Evolutionary conservation across 2,888 invertebrate genomes (phyloP), one percentile per base, ranked within the genome.

Genomic region (Dexiosoma caninum): DNA sequence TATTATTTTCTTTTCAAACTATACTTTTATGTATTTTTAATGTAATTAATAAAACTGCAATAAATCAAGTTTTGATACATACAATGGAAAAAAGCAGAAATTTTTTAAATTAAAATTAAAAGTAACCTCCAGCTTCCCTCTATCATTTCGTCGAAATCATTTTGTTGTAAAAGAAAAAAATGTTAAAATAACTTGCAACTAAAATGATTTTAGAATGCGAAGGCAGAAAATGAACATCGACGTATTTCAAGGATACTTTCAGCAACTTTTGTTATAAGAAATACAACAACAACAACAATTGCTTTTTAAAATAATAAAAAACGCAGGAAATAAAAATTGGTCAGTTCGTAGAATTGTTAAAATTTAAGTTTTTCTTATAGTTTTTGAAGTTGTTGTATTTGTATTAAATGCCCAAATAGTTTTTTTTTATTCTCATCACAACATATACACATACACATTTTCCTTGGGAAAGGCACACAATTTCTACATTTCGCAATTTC

Each of bases 241-340:
- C 57, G 55, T 57, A 57, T 76, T 49, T 70, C 46, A 71, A 71
- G 70, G 64, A 46, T 78, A 64, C 30, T 70, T 77, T n/a, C n/a
- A n/a, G n/a, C n/a, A n/a, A n/a, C n/a, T n/a, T 51, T 60, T 66
- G 57, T 49, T 66, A 19, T 12, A 37, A 44, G 27, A 27, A 27
- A 27, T 27, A 21, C 53, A 32, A 30, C 2, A 23, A 53, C 16
- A 30, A 49, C 9, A 40, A 60, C n/a, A n/a, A n/a, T n/a, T n/a
- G n/a, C n/a, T n/a, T n/a, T n/a, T n/a, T n/a, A 30, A 16, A 16
- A 7, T 7, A 51, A 27, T n/a, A 40, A 35, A 27, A 21, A 46
- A 49, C n/a, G 40, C 16, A 42, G 9, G 35, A 40, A 69, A 42
- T 42, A 46, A 62, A 46, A 69, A 57, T 57, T 57, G 46, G 40